These are phyloP conservation scores for Chrysolina oricalcia DNA, from an alignment of 2,888 invertebrate species.

Conservation along the genomic window DNA sequence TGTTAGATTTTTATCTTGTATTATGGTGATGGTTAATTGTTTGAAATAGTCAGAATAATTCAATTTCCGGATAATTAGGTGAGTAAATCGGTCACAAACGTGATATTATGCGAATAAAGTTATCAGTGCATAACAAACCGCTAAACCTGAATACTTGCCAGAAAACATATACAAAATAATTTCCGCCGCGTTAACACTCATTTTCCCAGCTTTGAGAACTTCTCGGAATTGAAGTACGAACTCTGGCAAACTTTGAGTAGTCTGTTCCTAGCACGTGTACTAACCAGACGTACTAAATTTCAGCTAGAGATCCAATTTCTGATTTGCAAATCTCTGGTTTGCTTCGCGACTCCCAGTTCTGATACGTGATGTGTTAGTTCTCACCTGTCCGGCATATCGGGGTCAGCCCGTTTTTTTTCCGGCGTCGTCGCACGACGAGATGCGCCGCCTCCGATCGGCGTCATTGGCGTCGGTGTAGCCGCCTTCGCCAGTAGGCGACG, in stretches of 20 bases:
- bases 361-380: conserved; percentile 56
- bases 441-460: conserved; percentile 66
- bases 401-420: conserved; percentile 63
- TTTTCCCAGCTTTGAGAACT: conserved; percentile 40
- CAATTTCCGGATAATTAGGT: not conserved
- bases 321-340: conserved; percentile 37
- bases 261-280: conserved; percentile 55
- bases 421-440: conserved; percentile 64
- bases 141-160: conserved; percentile 2
- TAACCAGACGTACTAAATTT: conserved; percentile 50
- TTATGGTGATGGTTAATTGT: too few species aligned
- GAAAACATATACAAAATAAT: conserved; percentile 39
- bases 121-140: conserved; percentile 19
- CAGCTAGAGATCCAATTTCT: conserved; percentile 35
- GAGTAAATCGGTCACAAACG: not conserved
- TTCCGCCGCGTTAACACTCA: conserved; percentile 42
- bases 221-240: conserved; percentile 31
- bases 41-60: too few species aligned
- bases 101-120: not conserved
- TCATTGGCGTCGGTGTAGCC: conserved; percentile 70
- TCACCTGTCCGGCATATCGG: conserved; percentile 61
- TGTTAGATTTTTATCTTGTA: too few species aligned
- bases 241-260: conserved; percentile 39
- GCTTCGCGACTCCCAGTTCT: conserved; percentile 26
- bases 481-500: conserved; percentile 65